Percentiles rank a stretch among this genome's conserved stretches.
Evolutionary conservation across 2,113 vertebrate species (phyloP).

Genomic region (Pitta sordida): DNA sequence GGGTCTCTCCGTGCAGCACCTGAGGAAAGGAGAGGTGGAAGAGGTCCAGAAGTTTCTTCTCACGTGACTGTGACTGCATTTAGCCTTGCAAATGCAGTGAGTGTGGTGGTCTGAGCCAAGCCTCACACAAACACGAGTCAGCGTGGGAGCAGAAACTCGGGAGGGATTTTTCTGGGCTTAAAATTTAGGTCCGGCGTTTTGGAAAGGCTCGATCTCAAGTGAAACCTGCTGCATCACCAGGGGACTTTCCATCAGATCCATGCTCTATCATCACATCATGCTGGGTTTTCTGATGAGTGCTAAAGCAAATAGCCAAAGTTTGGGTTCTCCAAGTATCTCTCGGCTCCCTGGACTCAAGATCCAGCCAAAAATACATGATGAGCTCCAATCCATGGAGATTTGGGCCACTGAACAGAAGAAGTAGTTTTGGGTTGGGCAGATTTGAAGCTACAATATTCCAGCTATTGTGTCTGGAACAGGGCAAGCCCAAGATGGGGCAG

Average conservation of each 20-base stretch:
- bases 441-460: neutral
- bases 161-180: neutral
- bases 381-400: neutral
- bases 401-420: neutral
- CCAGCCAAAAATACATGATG: neutral
- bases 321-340: neutral
- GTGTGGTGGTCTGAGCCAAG: neutral
- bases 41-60: slow-evolving; percentile 6
- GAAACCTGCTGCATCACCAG: neutral
- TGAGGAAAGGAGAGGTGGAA: neutral
- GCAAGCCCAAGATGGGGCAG: neutral
- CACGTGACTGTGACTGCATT: neutral
- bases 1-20: neutral
- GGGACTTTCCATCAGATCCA: neutral
- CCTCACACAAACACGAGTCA: neutral
- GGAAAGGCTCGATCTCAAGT: neutral
- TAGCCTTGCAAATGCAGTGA: neutral
- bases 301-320: neutral
- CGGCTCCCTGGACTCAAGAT: neutral
- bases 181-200: neutral
- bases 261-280: neutral
- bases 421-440: neutral
- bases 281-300: neutral
- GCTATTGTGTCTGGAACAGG: neutral
- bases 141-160: neutral